Evolutionary conservation across 2,113 vertebrate species (phyloP), one percentile per base, ranked within the genome.

Genomic region (Actenoides hombroni): DNA sequence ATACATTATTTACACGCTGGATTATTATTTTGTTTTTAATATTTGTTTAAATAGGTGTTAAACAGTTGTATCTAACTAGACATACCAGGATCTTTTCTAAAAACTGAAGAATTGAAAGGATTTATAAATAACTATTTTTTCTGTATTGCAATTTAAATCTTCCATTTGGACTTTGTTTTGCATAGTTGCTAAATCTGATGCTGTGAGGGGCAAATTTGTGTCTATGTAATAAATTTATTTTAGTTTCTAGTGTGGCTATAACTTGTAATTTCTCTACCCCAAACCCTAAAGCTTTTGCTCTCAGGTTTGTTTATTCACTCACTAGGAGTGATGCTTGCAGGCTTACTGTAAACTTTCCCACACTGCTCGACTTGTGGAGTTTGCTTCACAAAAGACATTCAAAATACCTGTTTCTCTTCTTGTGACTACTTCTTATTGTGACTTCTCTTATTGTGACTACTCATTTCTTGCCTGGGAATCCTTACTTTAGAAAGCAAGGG

Each of bases 291-390:
- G 44, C 54, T 88, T 94, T 90, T 87, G 59, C 63, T 91, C 39
- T 92, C 88, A 79, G 40, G 65, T 96, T 96, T 95, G 90, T 97
- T 96, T 96, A 85, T 96, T 97, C 83, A 67, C 51, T 81, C 70
- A 57, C 35, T 75, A 56, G 88, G 71, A 88, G 83, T 90, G 83
- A 76, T 1, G 6, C 39, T 93, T 86, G 40, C 63, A 85, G 63
- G 78, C 75, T 67, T 93, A 76, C 42, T 75, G 28, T 93, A 97
- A 97, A 94, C 90, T 93, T 97, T 97, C 95, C 92, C 96, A 97
- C 88, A 84, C 74, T 87, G 73, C 71, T 83, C 79, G 63, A 61
- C 39, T 93, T 92, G 86, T 92, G 80, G 90, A 81, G 57, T 71
- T 91, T n/a, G 16, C 65, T 81, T 81, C 35, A 57, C 48, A 81